Percentiles rank a stretch among this genome's conserved stretches.
Evolutionary conservation across 2,888 invertebrate species (phyloP).

Genomic region (Luperina testacea): DNA sequence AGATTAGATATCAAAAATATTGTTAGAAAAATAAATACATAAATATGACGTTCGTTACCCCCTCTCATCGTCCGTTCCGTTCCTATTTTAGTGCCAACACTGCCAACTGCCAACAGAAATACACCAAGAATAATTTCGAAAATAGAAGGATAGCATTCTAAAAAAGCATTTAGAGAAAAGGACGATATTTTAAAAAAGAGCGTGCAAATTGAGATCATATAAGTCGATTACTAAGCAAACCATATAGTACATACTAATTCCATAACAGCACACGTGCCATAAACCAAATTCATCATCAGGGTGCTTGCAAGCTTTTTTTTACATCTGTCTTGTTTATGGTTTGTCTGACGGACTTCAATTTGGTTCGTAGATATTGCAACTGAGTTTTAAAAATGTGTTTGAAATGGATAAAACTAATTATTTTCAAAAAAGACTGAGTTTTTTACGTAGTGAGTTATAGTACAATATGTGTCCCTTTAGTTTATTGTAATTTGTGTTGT

Average conservation of each 20-base stretch:
- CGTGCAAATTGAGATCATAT: not conserved
- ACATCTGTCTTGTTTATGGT: conserved; percentile 62
- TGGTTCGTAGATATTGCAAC: conserved; percentile 75
- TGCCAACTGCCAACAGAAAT: conserved; percentile 17
- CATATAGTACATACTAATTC: not conserved
- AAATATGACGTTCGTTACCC: conserved; percentile 52
- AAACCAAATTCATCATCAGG: conserved; percentile 16
- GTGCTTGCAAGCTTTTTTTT: conserved; percentile 41
- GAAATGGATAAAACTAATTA: conserved; percentile 81
- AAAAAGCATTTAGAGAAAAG: not conserved
- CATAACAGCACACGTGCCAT: conserved; percentile 12
- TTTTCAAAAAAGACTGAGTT: conserved; percentile 82
- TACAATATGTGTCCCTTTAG: conserved; percentile 76
- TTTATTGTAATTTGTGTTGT: conserved; percentile 81
- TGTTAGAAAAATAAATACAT: conserved; percentile 41
- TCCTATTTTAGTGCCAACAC: conserved; percentile 17
- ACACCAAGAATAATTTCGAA: not conserved
- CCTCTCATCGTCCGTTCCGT: conserved; percentile 8
- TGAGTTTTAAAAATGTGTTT: conserved; percentile 82
- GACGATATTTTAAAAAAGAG: not conserved
- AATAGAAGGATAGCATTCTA: not conserved
- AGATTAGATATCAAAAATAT: conserved; percentile 60
- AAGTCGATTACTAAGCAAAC: not conserved
- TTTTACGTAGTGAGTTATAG: conserved; percentile 76
- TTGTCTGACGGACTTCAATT: conserved; percentile 76